phyloP scores from a whole-genome alignment of 2,113 vertebrate genomes.

The Emydocephalus ijimae region DNA sequence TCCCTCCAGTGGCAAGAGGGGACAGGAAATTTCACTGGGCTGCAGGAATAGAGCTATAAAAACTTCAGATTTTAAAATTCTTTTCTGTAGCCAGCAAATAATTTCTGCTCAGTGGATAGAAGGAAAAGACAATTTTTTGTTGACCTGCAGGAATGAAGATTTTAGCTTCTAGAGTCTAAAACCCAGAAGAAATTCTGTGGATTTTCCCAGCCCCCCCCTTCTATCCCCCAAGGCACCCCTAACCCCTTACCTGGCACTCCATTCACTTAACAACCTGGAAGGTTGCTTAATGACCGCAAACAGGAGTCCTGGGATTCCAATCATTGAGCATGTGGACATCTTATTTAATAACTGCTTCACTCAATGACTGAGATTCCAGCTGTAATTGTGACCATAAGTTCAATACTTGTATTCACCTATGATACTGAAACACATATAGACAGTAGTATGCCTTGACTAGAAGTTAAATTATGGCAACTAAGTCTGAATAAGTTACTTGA shows the following conservation, averaged over 20 bases:
- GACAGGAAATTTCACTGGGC: neutral
- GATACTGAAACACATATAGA: neutral
- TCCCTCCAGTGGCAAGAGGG: neutral
- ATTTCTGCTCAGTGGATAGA: neutral
- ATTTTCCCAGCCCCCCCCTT: neutral
- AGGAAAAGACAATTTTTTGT: neutral
- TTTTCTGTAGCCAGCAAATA: neutral
- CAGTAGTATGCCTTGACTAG: neutral
- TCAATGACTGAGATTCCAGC: neutral
- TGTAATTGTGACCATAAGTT: neutral
- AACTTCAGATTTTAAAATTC: neutral
- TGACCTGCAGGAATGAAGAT: neutral
- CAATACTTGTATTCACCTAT: neutral
- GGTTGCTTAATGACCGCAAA: neutral
- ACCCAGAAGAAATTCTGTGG: neutral
- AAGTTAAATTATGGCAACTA: neutral
- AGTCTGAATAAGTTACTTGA: neutral
- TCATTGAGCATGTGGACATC: neutral
- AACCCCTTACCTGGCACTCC: no score
- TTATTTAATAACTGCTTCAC: neutral
- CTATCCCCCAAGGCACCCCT: no score
- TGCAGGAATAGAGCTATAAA: neutral
- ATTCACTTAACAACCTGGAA: neutral
- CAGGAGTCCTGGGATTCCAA: neutral
- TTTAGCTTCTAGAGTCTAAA: no score